Evolutionary conservation across 1,140 invertebrate genomes (phyloP).

Genomic region (Asbolus verrucosus): DNA sequence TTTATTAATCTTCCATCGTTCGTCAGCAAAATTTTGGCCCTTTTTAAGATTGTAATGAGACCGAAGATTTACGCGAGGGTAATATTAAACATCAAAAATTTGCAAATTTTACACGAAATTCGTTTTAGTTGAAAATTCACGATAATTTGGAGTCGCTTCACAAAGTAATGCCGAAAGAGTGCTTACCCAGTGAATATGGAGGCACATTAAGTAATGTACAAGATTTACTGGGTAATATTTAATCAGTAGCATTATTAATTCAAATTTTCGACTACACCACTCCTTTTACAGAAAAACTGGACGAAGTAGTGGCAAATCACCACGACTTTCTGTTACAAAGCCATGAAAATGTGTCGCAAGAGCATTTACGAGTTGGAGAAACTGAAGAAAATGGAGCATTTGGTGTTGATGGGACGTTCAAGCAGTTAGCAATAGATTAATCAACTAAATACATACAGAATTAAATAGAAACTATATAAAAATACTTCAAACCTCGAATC

Average conservation of each 20-base stretch:
- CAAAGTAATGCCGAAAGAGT: conserved; percentile 1
- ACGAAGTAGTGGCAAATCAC: conserved; percentile 10
- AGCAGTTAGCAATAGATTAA: neutral
- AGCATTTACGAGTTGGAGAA: neutral
- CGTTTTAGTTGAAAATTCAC: conserved; percentile 31
- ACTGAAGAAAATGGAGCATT: neutral
- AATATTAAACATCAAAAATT: conserved; percentile 1
- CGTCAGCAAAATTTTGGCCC: neutral
- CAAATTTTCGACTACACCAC: neutral
- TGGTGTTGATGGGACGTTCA: conserved; percentile 39
- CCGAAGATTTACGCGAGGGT: conserved; percentile 1
- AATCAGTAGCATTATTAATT: neutral
- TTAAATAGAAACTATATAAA: conserved; percentile 16
- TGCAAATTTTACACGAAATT: neutral
- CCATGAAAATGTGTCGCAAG: neutral
- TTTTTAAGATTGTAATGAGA: neutral
- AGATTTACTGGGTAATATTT: conserved; percentile 4
- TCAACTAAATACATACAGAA: too few relatives aligned
- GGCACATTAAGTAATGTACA: neutral
- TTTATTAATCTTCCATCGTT: conserved; percentile 6
- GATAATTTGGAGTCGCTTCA: conserved; percentile 12
- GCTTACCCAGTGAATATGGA: conserved; percentile 25
- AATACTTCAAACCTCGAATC: too few relatives aligned
- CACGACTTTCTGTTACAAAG: conserved; percentile 4
- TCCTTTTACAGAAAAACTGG: conserved; percentile 24